Percentiles rank a stretch among this genome's conserved stretches.
Conservation (phyloP, 2,888 invertebrate genomes). For the Palloptera scutellata region DNA sequence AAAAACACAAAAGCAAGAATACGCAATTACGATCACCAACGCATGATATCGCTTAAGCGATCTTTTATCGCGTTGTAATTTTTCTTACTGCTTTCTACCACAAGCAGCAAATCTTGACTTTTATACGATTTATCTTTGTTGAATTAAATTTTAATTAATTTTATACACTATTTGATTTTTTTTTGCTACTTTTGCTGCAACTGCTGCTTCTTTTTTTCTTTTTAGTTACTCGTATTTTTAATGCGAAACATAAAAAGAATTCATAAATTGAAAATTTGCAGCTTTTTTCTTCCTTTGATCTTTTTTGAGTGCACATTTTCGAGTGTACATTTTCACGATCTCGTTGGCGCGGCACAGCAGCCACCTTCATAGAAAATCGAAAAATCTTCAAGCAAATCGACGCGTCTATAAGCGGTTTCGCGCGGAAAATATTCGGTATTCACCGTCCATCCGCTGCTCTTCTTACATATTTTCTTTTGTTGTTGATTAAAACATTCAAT, state of each 20-base stretch:
- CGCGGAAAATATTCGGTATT: conserved; percentile 37
- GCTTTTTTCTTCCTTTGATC: conserved; percentile 37
- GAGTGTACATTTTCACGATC: conserved; percentile 1
- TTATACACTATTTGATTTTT: conserved; percentile 13
- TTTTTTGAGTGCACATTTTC: conserved; percentile 17
- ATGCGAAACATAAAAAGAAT: conserved; percentile 7
- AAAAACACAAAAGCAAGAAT: neutral
- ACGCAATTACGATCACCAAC: no score
- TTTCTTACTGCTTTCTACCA: no score
- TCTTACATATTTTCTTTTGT: conserved; percentile 18
- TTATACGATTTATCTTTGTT: neutral
- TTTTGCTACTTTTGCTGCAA: neutral
- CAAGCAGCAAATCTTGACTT: no score
- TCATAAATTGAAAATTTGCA: conserved; percentile 34
- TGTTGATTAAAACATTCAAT: conserved; percentile 20
- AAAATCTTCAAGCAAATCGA: conserved; percentile 57
- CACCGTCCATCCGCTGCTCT: conserved; percentile 5
- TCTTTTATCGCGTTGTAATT: neutral
- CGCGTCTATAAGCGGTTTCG: conserved; percentile 57
- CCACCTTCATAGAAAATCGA: neutral
- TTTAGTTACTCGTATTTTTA: neutral
- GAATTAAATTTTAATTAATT: conserved; percentile 32
- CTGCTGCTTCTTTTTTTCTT: no score
- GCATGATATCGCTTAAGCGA: neutral
- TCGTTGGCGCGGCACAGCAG: no score